A percentile compares a stretch with the other conserved stretches of the same genome.
These are phyloP conservation scores for Fragum whitleyi DNA, from an alignment of 2,888 invertebrate species.

Conservation along the genomic window DNA sequence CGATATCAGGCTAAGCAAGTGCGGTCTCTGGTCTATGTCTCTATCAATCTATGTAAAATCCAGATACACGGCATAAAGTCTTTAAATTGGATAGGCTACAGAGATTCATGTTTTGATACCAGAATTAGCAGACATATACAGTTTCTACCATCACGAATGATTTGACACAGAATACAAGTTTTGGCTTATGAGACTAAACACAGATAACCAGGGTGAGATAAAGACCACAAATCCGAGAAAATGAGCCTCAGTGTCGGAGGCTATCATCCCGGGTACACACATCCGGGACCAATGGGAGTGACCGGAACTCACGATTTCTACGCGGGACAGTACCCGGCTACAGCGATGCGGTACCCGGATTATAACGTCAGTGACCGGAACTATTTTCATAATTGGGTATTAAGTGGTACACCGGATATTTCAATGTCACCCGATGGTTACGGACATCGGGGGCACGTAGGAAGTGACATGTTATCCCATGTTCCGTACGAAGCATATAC, in stretches of 20 bases:
- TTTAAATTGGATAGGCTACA: constrained; percentile 62
- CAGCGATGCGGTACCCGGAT: constrained; percentile 74
- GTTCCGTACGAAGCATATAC: constrained; percentile 56
- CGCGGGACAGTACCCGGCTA: constrained; percentile 72
- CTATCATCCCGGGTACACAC: constrained; percentile 80
- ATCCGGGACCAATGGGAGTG: constrained; percentile 79
- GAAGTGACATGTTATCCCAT: constrained; percentile 56
- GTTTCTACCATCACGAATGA: constrained; percentile 62
- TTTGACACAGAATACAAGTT: constrained; percentile 61
- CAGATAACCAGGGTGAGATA: constrained; percentile 62
- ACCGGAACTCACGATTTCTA: constrained; percentile 75
- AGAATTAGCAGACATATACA: constrained; percentile 59
- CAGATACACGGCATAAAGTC: constrained; percentile 57
- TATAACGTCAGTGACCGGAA: constrained; percentile 71
- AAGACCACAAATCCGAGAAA: constrained; percentile 52
- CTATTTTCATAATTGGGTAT: constrained; percentile 81
- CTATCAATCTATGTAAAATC: constrained; percentile 37
- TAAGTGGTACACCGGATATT: constrained; percentile 75
- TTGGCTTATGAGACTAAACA: constrained; percentile 66
- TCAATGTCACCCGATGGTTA: constrained; percentile 74
- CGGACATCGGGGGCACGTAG: constrained; percentile 58
- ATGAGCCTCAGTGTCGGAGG: constrained; percentile 82
- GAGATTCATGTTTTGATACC: constrained; percentile 68
- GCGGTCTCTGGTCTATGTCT: constrained; percentile 59
- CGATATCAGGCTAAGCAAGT: constrained; percentile 46